Evolutionary conservation across 2,113 vertebrate genomes (phyloP).

Genomic region (Larimichthys crocea): DNA sequence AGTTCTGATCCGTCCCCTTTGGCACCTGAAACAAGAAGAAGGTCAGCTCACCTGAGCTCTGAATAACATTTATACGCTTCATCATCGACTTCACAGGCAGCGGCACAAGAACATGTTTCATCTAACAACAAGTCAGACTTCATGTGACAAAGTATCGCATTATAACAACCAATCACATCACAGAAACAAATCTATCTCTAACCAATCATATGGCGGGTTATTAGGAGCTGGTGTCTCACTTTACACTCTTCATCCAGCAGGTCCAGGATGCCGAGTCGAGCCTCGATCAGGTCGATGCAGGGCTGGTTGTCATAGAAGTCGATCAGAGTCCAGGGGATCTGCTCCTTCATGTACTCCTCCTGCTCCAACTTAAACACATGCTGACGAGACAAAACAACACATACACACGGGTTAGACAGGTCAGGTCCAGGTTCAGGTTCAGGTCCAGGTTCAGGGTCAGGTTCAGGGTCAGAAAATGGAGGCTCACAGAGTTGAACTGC

Average conservation of each 20-base stretch:
- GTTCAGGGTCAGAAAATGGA: no score
- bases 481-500: slow-evolving; percentile 93
- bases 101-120: no score
- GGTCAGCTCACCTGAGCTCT: no score
- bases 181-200: no score
- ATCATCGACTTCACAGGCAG: no score
- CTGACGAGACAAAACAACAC: slow-evolving; percentile 71
- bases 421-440: no score
- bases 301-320: slow-evolving; percentile 97
- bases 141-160: no score
- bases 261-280: slow-evolving; percentile 93
- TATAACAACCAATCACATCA: no score
- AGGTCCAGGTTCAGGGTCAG: no score
- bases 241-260: slow-evolving; percentile 97
- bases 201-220: not conserved
- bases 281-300: slow-evolving; percentile 96
- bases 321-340: slow-evolving; percentile 96
- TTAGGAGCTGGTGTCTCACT: slow-evolving; percentile 74
- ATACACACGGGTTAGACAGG: no score
- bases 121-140: no score
- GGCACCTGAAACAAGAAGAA: slow-evolving; percentile 85
- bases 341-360: slow-evolving; percentile 97
- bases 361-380: slow-evolving; percentile 98
- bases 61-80: no score
- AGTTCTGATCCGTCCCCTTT: slow-evolving; percentile 93